Base-by-base conservation (phyloP, 2,797 vertebrate genomes). In the Scleropages formosus region DNA sequence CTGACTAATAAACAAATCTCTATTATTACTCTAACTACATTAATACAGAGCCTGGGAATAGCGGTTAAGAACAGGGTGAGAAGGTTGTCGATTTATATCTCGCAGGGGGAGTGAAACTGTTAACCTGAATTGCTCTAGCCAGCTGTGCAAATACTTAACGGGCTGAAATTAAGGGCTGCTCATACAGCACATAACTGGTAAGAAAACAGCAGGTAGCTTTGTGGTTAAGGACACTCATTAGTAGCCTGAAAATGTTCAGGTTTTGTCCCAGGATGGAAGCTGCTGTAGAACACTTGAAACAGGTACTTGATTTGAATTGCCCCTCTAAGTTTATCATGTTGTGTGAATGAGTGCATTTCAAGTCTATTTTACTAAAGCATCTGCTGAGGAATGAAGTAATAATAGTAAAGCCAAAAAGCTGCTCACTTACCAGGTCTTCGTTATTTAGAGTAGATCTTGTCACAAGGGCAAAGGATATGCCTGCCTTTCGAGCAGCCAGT, bases 401-500 rank as follows among this genome's bases (percentile, higher is more conserved):
- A 39, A 39, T 39, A 39, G 39, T 39, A 71, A 20, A 66, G 39
- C 4, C 70, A 9, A 13, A 53, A 61, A 61, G 75, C 26, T 71
- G 65, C n/a, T n/a, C 64, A 93, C 96, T 93, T 89, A 98, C 97
- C 95, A 98, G 93, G 82, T 98, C 97, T 79, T 98, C 95, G 15
- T 96, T 96, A 85, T 98, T 95, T 75, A 96, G 84, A 62, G 96
- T 97, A 44, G 97, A 96, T 77, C 96, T 91, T 86, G 93, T 97
- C 84, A 97, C 94, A 89, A 96, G 95, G 83, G 95, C 95, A 81
- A 98, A 93, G 71, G 97, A 98, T 85, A 98, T 95, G 85, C 97
- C 97, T 88, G 97, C 96, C 93, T 98, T 99, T 89, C 97, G 93
- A 88, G 96, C 96, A 90, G 97, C 92, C 86, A 99, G 89, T n/a